A percentile compares a stretch with the other conserved stretches of the same genome.
These are phyloP conservation scores for Anoplolepis gracilipes DNA, from an alignment of 1,140 invertebrate genomes.

Conservation along the genomic window DNA sequence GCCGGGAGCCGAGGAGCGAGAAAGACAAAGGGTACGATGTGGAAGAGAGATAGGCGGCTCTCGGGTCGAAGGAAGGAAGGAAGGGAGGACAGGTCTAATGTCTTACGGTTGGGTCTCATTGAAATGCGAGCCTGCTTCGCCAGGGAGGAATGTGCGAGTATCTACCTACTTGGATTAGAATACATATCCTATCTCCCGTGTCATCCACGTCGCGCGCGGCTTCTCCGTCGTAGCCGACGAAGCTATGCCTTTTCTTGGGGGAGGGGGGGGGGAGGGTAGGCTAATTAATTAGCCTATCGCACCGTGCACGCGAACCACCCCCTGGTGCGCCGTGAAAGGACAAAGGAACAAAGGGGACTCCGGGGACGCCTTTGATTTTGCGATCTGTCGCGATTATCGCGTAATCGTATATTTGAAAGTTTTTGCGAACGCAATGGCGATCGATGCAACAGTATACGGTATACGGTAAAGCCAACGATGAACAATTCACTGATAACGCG, in stretches of 20 bases:
- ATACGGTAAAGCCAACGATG: background rate
- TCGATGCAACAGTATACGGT: background rate
- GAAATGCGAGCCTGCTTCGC: constrained; percentile 69
- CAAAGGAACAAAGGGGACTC: constrained; percentile 53
- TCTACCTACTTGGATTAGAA: constrained; percentile 66
- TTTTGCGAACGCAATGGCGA: constrained; percentile 35
- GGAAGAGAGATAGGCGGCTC: constrained; percentile 54
- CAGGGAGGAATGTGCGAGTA: constrained; percentile 58
- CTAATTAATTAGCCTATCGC: constrained; percentile 70
- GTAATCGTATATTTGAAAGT: constrained; percentile 52
- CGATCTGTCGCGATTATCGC: constrained; percentile 41
- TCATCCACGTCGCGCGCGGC: constrained; percentile 68
- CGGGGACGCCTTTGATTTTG: constrained; percentile 62
- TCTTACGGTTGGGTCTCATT: constrained; percentile 68
- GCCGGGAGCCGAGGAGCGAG: constrained; percentile 37
- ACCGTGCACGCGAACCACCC: constrained; percentile 65
- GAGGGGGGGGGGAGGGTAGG: constrained; percentile 21
- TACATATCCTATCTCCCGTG: constrained; percentile 74
- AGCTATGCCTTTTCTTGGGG: constrained; percentile 55
- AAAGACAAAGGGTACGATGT: constrained; percentile 43
- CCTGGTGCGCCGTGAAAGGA: constrained; percentile 52
- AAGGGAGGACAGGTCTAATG: constrained; percentile 51
- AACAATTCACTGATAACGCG: constrained; percentile 13
- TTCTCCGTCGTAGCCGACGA: constrained; percentile 52
- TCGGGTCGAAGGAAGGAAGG: constrained; percentile 14